These are phyloP conservation scores for Andinoacara biseriatus DNA, from an alignment of 2,113 vertebrate genomes.

Conservation along the genomic window DNA sequence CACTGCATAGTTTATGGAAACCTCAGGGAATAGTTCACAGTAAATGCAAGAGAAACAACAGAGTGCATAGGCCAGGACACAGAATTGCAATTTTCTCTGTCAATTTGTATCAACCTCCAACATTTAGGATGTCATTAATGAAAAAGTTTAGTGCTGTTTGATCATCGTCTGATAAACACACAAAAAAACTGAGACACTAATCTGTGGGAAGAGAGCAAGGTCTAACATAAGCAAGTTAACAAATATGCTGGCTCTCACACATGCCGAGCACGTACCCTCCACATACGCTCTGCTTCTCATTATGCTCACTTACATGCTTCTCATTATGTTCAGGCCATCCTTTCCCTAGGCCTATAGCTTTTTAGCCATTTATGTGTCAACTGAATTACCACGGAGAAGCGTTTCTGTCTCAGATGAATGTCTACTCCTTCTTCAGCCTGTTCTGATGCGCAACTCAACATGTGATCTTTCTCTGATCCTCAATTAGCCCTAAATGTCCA, in stretches of 20 bases:
- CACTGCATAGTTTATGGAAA: conserved; percentile 53
- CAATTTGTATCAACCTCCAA: conserved; percentile 7
- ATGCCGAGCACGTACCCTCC: conserved; percentile 59
- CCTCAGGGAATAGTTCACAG: conserved; percentile 25
- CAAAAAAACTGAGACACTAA: not conserved
- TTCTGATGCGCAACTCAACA: conserved; percentile 44
- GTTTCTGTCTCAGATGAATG: conserved; percentile 49
- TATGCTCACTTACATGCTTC: conserved; percentile 63
- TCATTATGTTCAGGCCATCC: conserved; percentile 59
- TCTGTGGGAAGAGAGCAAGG: not conserved
- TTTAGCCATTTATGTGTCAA: conserved; percentile 69
- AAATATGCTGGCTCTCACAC: conserved; percentile 23
- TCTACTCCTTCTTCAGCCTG: conserved; percentile 27
- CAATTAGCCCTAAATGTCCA: conserved; percentile 23
- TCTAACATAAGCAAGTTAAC: conserved; percentile 12
- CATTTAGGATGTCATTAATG: not conserved
- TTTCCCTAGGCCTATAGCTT: conserved; percentile 53
- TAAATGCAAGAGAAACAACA: conserved; percentile 30
- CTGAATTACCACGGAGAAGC: conserved; percentile 62
- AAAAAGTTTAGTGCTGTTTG: not conserved
- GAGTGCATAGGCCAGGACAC: conserved; percentile 13
- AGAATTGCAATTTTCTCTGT: not conserved
- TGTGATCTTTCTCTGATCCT: conserved; percentile 35
- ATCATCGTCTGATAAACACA: conserved; percentile 2
- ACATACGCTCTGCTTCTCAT: conserved; percentile 70